Base-by-base conservation (phyloP, 2,888 invertebrate species). In the Stenodera caucasica region DNA sequence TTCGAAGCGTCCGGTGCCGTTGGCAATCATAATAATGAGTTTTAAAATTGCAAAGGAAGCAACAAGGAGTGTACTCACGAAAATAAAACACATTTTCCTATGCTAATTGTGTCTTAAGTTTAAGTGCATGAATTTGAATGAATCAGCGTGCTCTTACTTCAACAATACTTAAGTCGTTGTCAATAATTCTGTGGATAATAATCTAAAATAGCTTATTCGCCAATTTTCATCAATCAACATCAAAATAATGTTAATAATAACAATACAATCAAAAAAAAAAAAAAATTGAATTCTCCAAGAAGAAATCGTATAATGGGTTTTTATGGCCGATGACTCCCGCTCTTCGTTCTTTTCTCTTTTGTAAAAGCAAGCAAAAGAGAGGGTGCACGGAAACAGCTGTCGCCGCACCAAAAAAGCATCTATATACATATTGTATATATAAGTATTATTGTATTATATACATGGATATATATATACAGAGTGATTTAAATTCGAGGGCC, bases 331-430 rank as follows among this genome's bases (percentile, higher is more conserved):
- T 53, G 58, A 56, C 58, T 30, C 35, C 50, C 23, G 21, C 53
- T 53, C 21, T 37, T 29, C 14, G 15, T 3, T 18, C 21, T 11
- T 11, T 14, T 45, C 21, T 45, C 2, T 18, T 45, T 18, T 45
- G 21, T 21, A 12, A 4, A 21, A 21, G 14, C 26, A 12, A 21
- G 53, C 37, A 61, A 51, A 57, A 57, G 51, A 57, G 70, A 70
- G 72, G 70, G 70, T 69, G 70, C 69, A 69, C 70, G 73, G 73
- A 72, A 72, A 70, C 73, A 73, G 72, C 72, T 73, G 73, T 70
- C n/a, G n/a, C n/a, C 73, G 66, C 63, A 58, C 61, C 62, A 61
- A 67, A 67, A 67, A 66, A 53, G 32, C 32, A 52, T 68, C 66
- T 67, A 70, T 26, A 26, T 26, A 7, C 7, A n/a, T n/a, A n/a